phyloP scores from a whole-genome alignment of 2,113 vertebrate species.

The Sialia sialis region DNA sequence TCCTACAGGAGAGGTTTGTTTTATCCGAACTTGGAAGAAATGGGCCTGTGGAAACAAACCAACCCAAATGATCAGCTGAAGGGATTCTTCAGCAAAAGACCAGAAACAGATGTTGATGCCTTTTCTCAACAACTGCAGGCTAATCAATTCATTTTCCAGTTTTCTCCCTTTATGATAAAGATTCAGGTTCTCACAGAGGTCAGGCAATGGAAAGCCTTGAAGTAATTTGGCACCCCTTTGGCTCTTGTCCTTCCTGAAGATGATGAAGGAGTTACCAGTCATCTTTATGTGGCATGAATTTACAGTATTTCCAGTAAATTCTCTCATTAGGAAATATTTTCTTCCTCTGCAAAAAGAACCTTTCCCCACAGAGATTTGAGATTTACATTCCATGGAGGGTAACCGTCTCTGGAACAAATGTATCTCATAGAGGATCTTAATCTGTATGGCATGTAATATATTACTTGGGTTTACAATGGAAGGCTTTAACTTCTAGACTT shows the following conservation, averaged over 20 bases:
- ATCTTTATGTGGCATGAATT: constrained; percentile 23
- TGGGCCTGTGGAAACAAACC: constrained; percentile 70
- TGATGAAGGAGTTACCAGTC: constrained; percentile 15
- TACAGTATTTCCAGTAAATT: constrained; percentile 47
- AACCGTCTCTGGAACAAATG: constrained; percentile 26
- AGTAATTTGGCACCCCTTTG: constrained; percentile 17
- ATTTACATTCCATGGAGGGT: background rate
- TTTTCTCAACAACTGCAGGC: constrained; percentile 47
- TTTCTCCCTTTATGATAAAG: constrained; percentile 60
- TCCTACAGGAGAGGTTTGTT: constrained; percentile 70
- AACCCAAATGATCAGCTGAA: constrained; percentile 70
- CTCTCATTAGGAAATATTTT: constrained; percentile 39
- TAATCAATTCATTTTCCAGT: constrained; percentile 41
- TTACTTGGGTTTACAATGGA: background rate
- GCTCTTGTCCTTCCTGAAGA: constrained; percentile 47
- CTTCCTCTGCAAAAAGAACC: constrained; percentile 18
- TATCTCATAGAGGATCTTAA: background rate
- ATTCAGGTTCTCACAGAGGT: constrained; percentile 39
- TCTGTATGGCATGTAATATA: background rate
- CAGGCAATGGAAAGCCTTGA: constrained; percentile 31
- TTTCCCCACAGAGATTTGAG: constrained; percentile 5
- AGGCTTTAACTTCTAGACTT: constrained; percentile 5
- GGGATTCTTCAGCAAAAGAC: constrained; percentile 65
- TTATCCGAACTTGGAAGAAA: constrained; percentile 68
- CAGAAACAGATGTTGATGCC: constrained; percentile 72